A percentile compares a stretch with the other conserved stretches of the same genome.
These are phyloP conservation scores for Horisme vitalbata DNA, from an alignment of 2,888 invertebrate species.

Conservation along the genomic window DNA sequence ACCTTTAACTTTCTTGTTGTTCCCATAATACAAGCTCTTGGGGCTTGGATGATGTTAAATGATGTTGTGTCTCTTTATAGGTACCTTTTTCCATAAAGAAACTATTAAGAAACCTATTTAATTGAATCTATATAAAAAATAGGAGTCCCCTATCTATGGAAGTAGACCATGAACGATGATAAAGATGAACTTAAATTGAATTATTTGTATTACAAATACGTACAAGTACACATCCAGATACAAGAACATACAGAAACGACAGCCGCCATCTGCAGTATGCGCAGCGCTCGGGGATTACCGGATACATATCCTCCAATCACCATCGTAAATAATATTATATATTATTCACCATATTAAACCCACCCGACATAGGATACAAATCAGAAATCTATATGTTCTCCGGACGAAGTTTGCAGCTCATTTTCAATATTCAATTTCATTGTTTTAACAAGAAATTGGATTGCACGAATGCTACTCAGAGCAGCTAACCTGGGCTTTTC, in stretches of 20 bases:
- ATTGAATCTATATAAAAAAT: no score
- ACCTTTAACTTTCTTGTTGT: no score
- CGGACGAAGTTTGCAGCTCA: slow-evolving; percentile 58
- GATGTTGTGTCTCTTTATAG: no score
- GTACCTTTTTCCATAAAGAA: no score
- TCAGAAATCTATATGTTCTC: slow-evolving; percentile 47
- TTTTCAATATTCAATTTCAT: slow-evolving; percentile 67
- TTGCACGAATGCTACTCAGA: slow-evolving; percentile 47
- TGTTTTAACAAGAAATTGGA: slow-evolving; percentile 72
- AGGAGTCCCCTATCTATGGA: no score
- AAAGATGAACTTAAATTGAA: no score
- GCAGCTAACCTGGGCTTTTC: slow-evolving; percentile 40
- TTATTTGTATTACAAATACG: neutral
- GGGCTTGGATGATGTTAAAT: no score
- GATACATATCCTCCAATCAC: slow-evolving; percentile 57
- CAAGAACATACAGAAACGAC: slow-evolving; percentile 31
- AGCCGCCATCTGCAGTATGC: slow-evolving; percentile 56
- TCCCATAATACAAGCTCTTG: no score
- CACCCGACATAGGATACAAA: slow-evolving; percentile 33
- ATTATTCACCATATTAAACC: slow-evolving; percentile 48
- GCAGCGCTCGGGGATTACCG: slow-evolving; percentile 69
- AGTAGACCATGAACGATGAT: no score
- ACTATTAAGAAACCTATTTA: no score
- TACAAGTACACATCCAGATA: neutral
- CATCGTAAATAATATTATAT: slow-evolving; percentile 66